These are phyloP conservation scores for Plebejus anna DNA, from an alignment of 2,888 invertebrate species.

Conservation along the genomic window DNA sequence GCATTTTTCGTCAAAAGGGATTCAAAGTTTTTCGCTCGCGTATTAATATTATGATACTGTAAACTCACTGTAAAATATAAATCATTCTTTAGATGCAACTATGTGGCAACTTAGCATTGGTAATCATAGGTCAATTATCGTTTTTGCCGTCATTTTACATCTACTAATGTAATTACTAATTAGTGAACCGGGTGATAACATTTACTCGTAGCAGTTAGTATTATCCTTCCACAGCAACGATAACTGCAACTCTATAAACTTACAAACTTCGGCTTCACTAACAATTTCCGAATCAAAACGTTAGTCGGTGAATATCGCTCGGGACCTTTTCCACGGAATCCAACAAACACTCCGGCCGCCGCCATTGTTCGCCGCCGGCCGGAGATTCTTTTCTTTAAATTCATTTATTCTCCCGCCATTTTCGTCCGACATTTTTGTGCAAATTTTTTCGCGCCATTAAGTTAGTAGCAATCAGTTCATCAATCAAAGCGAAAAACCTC, in stretches of 20 bases:
- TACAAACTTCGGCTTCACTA: not conserved
- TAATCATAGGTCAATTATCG: too few species aligned
- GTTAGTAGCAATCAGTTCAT: not conserved
- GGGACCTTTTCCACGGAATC: not conserved
- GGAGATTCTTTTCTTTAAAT: constrained; percentile 4
- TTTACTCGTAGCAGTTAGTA: not conserved
- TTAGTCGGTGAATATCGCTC: not conserved
- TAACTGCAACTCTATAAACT: not conserved
- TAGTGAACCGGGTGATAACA: not conserved
- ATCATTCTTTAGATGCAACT: too few species aligned
- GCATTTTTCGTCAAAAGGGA: too few species aligned
- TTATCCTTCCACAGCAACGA: not conserved
- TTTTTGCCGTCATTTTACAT: too few species aligned
- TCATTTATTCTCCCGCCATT: constrained; percentile 11
- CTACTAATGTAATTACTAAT: too few species aligned
- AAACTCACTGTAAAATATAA: too few species aligned
- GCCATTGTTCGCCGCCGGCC: not conserved
- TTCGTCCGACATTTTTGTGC: constrained; percentile 4
- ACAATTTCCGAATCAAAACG: not conserved
- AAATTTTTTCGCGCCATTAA: constrained; percentile 18
- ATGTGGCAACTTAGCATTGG: too few species aligned
- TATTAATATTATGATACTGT: too few species aligned
- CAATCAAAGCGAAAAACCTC: constrained; percentile 5
- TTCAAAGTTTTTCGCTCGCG: too few species aligned
- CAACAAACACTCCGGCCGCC: constrained; percentile 16